Conservation (phyloP, 2,113 vertebrate species). For the Euleptes europaea region DNA sequence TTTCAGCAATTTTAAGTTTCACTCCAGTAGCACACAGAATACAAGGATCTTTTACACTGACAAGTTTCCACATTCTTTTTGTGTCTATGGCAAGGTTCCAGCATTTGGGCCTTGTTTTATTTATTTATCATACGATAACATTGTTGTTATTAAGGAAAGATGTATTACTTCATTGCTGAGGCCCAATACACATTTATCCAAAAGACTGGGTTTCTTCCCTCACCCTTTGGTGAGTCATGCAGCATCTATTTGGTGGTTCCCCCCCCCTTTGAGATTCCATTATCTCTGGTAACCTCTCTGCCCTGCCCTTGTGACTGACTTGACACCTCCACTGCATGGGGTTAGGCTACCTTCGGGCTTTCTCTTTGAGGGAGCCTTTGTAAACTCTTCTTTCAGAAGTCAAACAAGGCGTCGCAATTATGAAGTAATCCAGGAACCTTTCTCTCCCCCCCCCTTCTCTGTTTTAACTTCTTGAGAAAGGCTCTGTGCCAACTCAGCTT, state of each 20-base stretch:
- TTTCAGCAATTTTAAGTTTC: not conserved
- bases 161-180: slow-evolving; percentile 65
- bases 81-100: slow-evolving; percentile 20
- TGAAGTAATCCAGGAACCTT: slow-evolving; percentile 36
- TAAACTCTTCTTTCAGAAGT: slow-evolving; percentile 69
- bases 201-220: slow-evolving; percentile 41
- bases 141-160: slow-evolving; percentile 56
- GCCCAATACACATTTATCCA: slow-evolving; percentile 55
- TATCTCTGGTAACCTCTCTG: slow-evolving; percentile 72
- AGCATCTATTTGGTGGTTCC: slow-evolving; percentile 51
- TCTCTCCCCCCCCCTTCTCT: slow-evolving; percentile 10
- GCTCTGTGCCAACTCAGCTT: slow-evolving; percentile 29
- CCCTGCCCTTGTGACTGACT: slow-evolving; percentile 64
- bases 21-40: not conserved
- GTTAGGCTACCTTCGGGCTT: slow-evolving; percentile 62
- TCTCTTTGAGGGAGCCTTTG: slow-evolving; percentile 61
- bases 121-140: slow-evolving; percentile 49
- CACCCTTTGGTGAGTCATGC: slow-evolving; percentile 61
- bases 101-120: slow-evolving; percentile 13
- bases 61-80: not conserved
- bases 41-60: not conserved
- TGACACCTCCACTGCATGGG: slow-evolving; percentile 57
- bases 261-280: slow-evolving; percentile 65
- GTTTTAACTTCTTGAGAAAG: slow-evolving; percentile 53
- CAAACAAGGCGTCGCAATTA: slow-evolving; percentile 58